Evolutionary conservation across 1,140 invertebrate genomes (phyloP), one percentile per base, ranked within the genome.

Genomic region (Drosophila pseudoananassae): DNA sequence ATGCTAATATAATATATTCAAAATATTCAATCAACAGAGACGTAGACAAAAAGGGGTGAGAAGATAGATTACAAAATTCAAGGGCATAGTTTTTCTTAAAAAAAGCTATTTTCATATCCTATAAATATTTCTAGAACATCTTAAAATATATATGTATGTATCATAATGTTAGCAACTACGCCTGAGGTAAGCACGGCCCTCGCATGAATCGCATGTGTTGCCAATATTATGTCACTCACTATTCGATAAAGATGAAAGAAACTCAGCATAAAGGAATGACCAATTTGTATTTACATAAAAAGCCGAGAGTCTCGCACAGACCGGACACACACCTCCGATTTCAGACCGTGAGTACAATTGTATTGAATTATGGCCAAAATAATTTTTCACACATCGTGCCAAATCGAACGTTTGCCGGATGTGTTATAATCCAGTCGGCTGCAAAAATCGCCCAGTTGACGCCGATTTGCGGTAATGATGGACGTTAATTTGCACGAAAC

Each of bases 311-410:
- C 71, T 77, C 40, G 78, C 56, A 63, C 33, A 29, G 38, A 43
- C 38, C 27, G 33, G 31, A 46, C 38, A 33, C 52, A 57, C 55
- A 46, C 50, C 36, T 20, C 27, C 52, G 3, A 52, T 40, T 58
- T 49, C 12, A 36, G 14, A n/a, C 14, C 3, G 20, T 33, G 47
- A 59, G 40, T 55, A 46, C 52, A 80, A 80, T 74, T 77, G 60
- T 70, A 66, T 76, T 76, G 31, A 68, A 72, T 64, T 76, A 82
- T 50, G 83, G 83, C 51, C 51, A 33, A 87, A 78, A 69, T 65
- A 53, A 60, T 87, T 66, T 43, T 87, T 87, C 83, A 58, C 83
- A 87, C 83, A 71, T 85, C 47, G 38, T 69, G 10, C 27, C 23
- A 50, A 74, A 52, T 51, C 49, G 63, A 50, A 20, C 15, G 38